Evolutionary conservation across 2,113 vertebrate genomes (phyloP).

Genomic region (Alosa alosa): DNA sequence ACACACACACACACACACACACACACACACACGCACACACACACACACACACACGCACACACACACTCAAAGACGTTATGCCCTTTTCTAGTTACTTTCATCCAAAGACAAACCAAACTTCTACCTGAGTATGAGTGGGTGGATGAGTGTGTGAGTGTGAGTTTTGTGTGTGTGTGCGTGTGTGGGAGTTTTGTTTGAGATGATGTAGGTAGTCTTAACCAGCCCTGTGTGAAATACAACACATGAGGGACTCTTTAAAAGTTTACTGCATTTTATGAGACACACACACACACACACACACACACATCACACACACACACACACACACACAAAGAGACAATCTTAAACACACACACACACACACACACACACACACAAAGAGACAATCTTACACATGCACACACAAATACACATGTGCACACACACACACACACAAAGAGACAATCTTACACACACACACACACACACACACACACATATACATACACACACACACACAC

Average conservation of each 20-base stretch:
- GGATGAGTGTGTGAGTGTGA: neutral
- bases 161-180: slow-evolving; percentile 27
- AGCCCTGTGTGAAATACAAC: slow-evolving; percentile 19
- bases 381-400: neutral
- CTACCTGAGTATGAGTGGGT: slow-evolving; percentile 4
- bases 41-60: slow-evolving; percentile 9
- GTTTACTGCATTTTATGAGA: no score
- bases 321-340: neutral
- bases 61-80: slow-evolving; percentile 18
- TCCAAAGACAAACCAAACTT: slow-evolving; percentile 27
- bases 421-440: neutral
- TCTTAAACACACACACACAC: neutral
- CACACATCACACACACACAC: neutral
- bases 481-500: neutral
- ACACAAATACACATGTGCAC: neutral
- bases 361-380: neutral
- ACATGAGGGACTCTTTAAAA: no score
- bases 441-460: slow-evolving; percentile 4
- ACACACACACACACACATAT: neutral
- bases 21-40: slow-evolving; percentile 15
- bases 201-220: slow-evolving; percentile 24
- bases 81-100: slow-evolving; percentile 22
- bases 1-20: neutral
- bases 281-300: neutral
- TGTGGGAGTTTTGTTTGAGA: slow-evolving; percentile 12